Evolutionary conservation across 2,888 invertebrate species (phyloP).

Genomic region (Nymphalis c-album): DNA sequence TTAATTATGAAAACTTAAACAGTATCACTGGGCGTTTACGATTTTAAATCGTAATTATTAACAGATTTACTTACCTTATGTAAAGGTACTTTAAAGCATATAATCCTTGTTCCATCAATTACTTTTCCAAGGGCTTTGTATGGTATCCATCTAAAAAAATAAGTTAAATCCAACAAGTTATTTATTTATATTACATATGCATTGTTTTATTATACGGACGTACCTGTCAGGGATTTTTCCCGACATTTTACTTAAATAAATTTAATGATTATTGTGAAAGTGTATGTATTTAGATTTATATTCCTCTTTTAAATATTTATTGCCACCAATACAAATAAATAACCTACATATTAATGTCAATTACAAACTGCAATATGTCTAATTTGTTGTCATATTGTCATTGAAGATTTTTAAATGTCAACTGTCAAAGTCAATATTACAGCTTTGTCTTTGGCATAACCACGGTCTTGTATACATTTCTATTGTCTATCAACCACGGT

Average conservation of each 20-base stretch:
- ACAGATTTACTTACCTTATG: slow-evolving; percentile 58
- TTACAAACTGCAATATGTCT: no score
- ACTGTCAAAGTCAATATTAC: no score
- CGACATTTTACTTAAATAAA: slow-evolving; percentile 25
- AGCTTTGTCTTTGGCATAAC: no score
- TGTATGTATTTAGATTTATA: no score
- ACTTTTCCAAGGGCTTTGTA: slow-evolving; percentile 83
- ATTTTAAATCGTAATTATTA: background rate
- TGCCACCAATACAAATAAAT: background rate
- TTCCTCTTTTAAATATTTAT: background rate
- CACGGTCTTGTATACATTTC: no score
- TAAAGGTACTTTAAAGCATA: slow-evolving; percentile 89
- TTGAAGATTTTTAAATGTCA: no score
- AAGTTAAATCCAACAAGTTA: background rate
- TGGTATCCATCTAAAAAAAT: slow-evolving; percentile 81
- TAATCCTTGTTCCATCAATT: slow-evolving; percentile 85
- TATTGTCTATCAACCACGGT: no score
- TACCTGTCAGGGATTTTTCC: slow-evolving; percentile 65
- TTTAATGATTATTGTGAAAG: no score
- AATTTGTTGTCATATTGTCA: no score
- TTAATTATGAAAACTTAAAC: no score
- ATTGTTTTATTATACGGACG: slow-evolving; percentile 11
- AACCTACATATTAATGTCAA: background rate
- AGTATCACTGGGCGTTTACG: no score
- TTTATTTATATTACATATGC: background rate